Evolutionary conservation across 2,888 invertebrate genomes (phyloP).

Genomic region (Caenorhabditis drosophilae): DNA sequence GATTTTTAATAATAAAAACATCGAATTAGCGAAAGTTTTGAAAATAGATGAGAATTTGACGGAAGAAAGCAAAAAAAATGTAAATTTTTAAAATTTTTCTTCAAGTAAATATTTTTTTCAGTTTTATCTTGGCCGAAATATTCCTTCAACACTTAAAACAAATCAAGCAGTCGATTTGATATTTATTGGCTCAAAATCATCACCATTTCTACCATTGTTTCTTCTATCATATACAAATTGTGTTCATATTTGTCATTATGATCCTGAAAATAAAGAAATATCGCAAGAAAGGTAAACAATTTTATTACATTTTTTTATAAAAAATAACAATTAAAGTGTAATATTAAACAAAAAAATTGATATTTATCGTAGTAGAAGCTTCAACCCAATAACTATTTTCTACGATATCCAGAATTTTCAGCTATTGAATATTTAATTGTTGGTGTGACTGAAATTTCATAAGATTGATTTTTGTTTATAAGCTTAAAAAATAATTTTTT

Average conservation of each 20-base stretch:
- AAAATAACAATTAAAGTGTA: too few relatives aligned
- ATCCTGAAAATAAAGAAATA: constrained; percentile 28
- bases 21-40: neutral
- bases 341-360: too few relatives aligned
- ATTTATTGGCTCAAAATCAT: constrained; percentile 56
- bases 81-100: constrained; percentile 1
- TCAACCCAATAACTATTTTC: too few relatives aligned
- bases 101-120: too few relatives aligned
- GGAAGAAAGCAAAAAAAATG: neutral
- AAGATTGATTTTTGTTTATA: too few relatives aligned
- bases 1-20: neutral
- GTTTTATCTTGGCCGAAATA: constrained; percentile 19
- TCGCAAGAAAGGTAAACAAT: constrained; percentile 28
- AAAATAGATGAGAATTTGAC: constrained; percentile 2
- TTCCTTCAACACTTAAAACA: constrained; percentile 7
- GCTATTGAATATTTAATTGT: too few relatives aligned
- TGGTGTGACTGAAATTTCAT: too few relatives aligned
- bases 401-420: too few relatives aligned
- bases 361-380: too few relatives aligned
- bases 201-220: constrained; percentile 61
- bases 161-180: constrained; percentile 35
- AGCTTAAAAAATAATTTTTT: too few relatives aligned
- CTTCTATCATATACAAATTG: constrained; percentile 57
- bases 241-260: constrained; percentile 24
- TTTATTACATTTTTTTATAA: too few relatives aligned